Conservation (phyloP, 2,888 invertebrate species). For the Endomychus coccineus region DNA sequence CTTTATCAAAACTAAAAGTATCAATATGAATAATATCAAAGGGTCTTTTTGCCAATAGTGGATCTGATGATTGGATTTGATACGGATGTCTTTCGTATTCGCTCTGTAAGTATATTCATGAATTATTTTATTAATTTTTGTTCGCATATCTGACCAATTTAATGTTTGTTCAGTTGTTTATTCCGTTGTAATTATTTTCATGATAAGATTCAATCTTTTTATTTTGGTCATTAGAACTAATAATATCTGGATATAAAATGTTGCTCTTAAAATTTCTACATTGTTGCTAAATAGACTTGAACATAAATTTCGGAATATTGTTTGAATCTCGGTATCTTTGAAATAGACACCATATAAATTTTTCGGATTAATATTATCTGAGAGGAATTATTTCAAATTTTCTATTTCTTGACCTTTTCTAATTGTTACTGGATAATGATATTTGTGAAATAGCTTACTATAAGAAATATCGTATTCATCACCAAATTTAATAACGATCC, state of each 20-base stretch:
- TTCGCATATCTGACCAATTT: slow-evolving; percentile 15
- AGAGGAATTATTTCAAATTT: slow-evolving; percentile 14
- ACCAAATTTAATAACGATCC: slow-evolving; percentile 14
- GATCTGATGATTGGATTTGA: slow-evolving; percentile 14
- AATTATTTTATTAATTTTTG: slow-evolving; percentile 16
- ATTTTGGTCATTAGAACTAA: slow-evolving; percentile 5
- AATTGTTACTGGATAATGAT: slow-evolving; percentile 13
- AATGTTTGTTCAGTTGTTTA: slow-evolving; percentile 8
- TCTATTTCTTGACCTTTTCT: slow-evolving; percentile 10
- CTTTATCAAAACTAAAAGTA: slow-evolving; percentile 9
- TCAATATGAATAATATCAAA: slow-evolving; percentile 16
- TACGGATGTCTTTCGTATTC: slow-evolving; percentile 21
- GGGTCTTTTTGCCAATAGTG: slow-evolving; percentile 16
- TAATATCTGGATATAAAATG: slow-evolving; percentile 9
- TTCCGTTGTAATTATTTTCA: slow-evolving; percentile 10
- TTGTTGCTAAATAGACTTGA: slow-evolving; percentile 4
- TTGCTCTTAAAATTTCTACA: slow-evolving; percentile 12
- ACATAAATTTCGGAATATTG: slow-evolving; percentile 4
- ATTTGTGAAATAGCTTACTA: slow-evolving; percentile 18
- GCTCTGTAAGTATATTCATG: slow-evolving; percentile 17
- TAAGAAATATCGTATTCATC: slow-evolving; percentile 11
- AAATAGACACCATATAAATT: slow-evolving; percentile 11
- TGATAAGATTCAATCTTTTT: slow-evolving; percentile 11
- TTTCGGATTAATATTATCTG: slow-evolving; percentile 11
- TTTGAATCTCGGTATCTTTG: slow-evolving; percentile 2